Conservation (phyloP, 2,888 invertebrate genomes). For the Laothoe populi region DNA sequence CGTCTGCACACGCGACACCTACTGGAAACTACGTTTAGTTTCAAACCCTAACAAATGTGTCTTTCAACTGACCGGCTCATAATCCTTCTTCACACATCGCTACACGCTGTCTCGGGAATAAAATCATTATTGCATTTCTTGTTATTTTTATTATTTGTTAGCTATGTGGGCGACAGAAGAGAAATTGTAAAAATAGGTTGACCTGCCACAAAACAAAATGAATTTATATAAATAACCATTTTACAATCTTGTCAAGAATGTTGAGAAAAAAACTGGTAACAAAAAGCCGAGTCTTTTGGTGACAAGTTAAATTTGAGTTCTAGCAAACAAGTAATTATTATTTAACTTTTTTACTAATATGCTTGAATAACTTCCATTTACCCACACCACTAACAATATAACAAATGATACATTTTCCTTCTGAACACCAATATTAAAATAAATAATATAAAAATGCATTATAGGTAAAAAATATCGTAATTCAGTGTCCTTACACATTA, state of each 20-base stretch:
- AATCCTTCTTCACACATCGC: slow-evolving; percentile 50
- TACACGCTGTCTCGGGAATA: slow-evolving; percentile 61
- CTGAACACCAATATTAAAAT: not conserved
- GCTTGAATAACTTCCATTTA: not conserved
- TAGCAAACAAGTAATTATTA: no score
- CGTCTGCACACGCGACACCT: slow-evolving; percentile 38
- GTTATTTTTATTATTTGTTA: slow-evolving; percentile 28
- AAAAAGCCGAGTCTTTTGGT: no score
- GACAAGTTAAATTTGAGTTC: not conserved
- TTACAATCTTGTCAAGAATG: not conserved
- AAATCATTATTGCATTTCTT: slow-evolving; percentile 47
- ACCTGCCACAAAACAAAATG: not conserved
- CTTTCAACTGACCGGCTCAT: slow-evolving; percentile 52
- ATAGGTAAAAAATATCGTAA: not conserved
- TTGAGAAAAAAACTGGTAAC: not conserved
- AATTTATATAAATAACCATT: not conserved
- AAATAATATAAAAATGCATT: not conserved
- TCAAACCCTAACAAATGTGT: slow-evolving; percentile 30
- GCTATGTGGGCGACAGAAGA: slow-evolving; percentile 16
- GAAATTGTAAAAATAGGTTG: not conserved
- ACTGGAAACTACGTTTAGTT: slow-evolving; percentile 41
- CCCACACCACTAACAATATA: not conserved
- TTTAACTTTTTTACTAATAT: not conserved
- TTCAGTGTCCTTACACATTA: not conserved
- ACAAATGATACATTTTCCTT: not conserved